Conservation (phyloP, 2,113 vertebrate genomes). For the Notothenia rossii region DNA sequence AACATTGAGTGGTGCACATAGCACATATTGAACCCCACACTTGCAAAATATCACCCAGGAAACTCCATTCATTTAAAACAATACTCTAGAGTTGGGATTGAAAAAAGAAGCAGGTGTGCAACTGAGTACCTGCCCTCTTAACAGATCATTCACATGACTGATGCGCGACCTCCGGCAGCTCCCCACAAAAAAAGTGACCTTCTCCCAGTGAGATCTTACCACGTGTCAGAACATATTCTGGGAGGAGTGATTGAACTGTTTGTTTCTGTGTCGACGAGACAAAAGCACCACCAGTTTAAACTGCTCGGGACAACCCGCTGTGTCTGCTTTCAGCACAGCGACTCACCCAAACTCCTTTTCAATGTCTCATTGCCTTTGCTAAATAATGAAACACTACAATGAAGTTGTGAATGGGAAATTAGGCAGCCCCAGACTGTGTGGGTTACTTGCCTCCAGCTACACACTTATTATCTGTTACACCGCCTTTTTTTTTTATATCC, state of each 20-base stretch:
- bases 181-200: slow-evolving; percentile 70
- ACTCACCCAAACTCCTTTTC: slow-evolving; percentile 54
- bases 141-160: slow-evolving; percentile 76
- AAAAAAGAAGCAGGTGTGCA: slow-evolving; percentile 70
- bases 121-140: slow-evolving; percentile 50
- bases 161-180: slow-evolving; percentile 73
- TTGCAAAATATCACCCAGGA: slow-evolving; percentile 45
- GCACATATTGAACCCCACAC: slow-evolving; percentile 31
- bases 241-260: slow-evolving; percentile 78
- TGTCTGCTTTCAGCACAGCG: slow-evolving; percentile 31
- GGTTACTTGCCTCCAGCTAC: slow-evolving; percentile 45
- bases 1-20: not conserved
- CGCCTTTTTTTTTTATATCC: slow-evolving; percentile 29
- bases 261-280: slow-evolving; percentile 69
- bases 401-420: slow-evolving; percentile 66
- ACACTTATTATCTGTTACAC: slow-evolving; percentile 51
- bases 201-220: slow-evolving; percentile 68
- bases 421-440: slow-evolving; percentile 37
- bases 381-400: slow-evolving; percentile 60
- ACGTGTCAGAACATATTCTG: slow-evolving; percentile 69
- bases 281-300: slow-evolving; percentile 57
- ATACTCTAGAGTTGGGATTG: slow-evolving; percentile 23
- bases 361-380: slow-evolving; percentile 54
- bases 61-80: slow-evolving; percentile 46
- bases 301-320: slow-evolving; percentile 60